Conservation (phyloP, 1,140 invertebrate species). For the Drosophila micromelanica region DNA sequence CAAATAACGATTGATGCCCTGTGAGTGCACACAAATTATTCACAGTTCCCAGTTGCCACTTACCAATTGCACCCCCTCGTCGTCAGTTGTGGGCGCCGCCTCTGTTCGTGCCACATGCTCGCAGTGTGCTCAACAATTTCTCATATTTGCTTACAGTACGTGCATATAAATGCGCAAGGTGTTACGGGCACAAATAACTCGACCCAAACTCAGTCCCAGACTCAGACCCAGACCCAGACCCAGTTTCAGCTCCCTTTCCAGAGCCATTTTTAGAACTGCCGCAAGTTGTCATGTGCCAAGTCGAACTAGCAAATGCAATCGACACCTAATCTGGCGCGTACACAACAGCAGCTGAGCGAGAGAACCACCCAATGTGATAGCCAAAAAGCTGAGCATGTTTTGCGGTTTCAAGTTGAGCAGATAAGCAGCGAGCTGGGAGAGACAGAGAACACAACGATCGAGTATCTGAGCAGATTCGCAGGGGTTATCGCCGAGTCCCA, state of each 20-base stretch:
- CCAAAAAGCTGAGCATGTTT: constrained; percentile 29
- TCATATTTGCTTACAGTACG: constrained; percentile 77
- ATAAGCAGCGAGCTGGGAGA: constrained; percentile 15
- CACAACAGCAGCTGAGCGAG: constrained; percentile 6
- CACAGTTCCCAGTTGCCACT: constrained; percentile 25
- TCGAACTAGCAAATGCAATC: constrained; percentile 64
- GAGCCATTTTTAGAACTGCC: constrained; percentile 13
- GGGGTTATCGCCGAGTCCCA: constrained; percentile 39
- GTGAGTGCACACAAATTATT: constrained; percentile 34
- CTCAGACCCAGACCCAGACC: too few relatives aligned
- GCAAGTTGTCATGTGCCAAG: constrained; percentile 65
- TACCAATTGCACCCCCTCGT: neutral
- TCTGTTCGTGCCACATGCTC: constrained; percentile 20
- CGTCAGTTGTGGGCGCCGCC: constrained; percentile 3
- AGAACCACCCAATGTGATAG: neutral
- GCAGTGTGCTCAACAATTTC: constrained; percentile 52
- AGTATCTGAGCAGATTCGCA: neutral
- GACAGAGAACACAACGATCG: neutral
- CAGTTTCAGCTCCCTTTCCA: too few relatives aligned
- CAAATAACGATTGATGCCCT: constrained; percentile 33
- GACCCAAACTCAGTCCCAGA: neutral
- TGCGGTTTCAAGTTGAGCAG: constrained; percentile 24
- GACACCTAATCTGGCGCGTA: constrained; percentile 63
- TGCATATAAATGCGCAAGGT: constrained; percentile 73
- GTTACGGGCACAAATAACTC: constrained; percentile 1